A percentile compares a stretch with the other conserved stretches of the same genome.
Evolutionary conservation across 2,888 invertebrate species (phyloP).

Genomic region (Agrochola macilenta): DNA sequence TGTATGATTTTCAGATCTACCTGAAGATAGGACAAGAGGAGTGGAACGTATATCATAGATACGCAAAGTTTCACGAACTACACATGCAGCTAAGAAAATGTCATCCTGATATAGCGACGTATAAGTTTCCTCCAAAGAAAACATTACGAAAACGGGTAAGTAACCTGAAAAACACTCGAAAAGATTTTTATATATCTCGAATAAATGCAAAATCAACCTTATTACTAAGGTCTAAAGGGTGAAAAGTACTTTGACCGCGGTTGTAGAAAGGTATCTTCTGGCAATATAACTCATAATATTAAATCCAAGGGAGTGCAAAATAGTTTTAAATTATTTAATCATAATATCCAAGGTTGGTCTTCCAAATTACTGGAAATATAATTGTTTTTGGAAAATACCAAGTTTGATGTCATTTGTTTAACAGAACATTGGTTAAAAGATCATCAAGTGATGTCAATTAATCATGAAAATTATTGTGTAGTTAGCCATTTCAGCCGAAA

Average conservation of each 20-base stretch:
- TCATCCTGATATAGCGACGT: constrained; percentile 94
- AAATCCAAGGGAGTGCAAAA: too few relatives aligned
- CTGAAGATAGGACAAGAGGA: constrained; percentile 96
- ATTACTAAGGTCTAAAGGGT: not conserved
- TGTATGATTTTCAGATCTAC: constrained; percentile 91
- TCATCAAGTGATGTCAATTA: too few relatives aligned
- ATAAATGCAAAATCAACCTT: not conserved
- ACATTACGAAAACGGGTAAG: constrained; percentile 97
- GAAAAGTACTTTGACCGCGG: not conserved
- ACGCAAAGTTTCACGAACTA: constrained; percentile 97
- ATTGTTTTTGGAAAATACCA: too few relatives aligned
- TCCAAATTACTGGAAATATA: too few relatives aligned
- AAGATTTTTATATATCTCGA: not conserved
- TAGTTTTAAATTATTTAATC: too few relatives aligned
- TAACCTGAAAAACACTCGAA: not conserved
- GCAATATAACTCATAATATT: too few relatives aligned
- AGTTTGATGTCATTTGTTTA: too few relatives aligned
- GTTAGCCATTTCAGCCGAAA: too few relatives aligned
- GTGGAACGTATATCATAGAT: constrained; percentile 98
- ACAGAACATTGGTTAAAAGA: too few relatives aligned
- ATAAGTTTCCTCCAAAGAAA: constrained; percentile 98
- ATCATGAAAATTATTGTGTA: too few relatives aligned
- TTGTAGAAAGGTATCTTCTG: too few relatives aligned
- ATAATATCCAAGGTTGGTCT: too few relatives aligned
- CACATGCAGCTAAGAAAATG: constrained; percentile 96